Conservation (phyloP, 2,888 invertebrate genomes). For the Halictus quadricinctus region DNA sequence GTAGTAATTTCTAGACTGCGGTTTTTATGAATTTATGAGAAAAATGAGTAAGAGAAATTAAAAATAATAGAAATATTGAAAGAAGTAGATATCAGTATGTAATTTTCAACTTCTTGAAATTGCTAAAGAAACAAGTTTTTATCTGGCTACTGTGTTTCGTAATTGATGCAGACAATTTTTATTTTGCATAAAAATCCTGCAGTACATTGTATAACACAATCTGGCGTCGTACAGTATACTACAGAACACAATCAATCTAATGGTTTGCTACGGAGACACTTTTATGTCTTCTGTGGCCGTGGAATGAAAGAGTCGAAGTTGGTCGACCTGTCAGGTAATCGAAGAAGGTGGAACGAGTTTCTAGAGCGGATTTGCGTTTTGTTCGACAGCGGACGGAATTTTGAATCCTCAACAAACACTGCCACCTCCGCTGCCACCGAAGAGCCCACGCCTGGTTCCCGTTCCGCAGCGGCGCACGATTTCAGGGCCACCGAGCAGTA, state of each 20-base stretch:
- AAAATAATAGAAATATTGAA: no score
- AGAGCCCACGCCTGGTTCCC: slow-evolving; percentile 84
- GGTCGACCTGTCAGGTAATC: not conserved
- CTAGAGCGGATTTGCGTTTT: not conserved
- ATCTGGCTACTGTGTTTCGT: no score
- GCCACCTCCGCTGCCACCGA: slow-evolving; percentile 83
- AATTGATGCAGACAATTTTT: no score
- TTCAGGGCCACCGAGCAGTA: slow-evolving; percentile 76
- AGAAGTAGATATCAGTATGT: no score
- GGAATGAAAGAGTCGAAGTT: not conserved
- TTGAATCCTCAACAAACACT: slow-evolving; percentile 79
- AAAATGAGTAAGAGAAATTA: no score
- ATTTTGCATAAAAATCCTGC: no score
- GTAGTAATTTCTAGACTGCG: no score
- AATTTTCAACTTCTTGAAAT: no score
- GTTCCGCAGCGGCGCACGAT: slow-evolving; percentile 79
- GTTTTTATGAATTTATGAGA: no score
- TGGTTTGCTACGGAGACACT: not conserved
- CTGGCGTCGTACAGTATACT: not conserved
- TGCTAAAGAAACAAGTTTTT: no score
- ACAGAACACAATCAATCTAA: not conserved
- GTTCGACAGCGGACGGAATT: slow-evolving; percentile 72
- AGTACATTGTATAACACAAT: not conserved
- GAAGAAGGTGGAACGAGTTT: not conserved
- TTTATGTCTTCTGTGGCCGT: not conserved